Conservation (phyloP, 1,140 invertebrate genomes). For the Elymnias hypermnestra region DNA sequence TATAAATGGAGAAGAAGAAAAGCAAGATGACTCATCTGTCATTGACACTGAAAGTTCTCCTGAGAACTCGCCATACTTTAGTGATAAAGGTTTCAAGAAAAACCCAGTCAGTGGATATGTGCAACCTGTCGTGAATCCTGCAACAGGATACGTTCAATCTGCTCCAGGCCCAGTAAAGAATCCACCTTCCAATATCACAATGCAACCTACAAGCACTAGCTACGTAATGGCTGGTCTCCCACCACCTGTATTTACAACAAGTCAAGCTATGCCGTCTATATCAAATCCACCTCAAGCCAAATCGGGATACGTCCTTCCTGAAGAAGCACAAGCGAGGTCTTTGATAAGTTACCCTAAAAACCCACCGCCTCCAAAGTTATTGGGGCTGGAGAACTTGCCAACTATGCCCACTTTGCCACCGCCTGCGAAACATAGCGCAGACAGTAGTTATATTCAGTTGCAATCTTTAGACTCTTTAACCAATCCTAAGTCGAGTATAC, state of each 20-base stretch:
- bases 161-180: constrained; percentile 35
- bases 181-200: constrained; percentile 22
- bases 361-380: constrained; percentile 37
- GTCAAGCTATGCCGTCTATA: constrained; percentile 25
- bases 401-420: constrained; percentile 59
- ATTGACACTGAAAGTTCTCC: constrained; percentile 40
- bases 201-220: constrained; percentile 50
- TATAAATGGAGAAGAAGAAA: constrained; percentile 36
- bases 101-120: constrained; percentile 51
- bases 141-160: constrained; percentile 48
- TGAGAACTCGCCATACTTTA: constrained; percentile 44
- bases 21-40: constrained; percentile 40
- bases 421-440: constrained; percentile 42
- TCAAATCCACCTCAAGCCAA: constrained; percentile 34
- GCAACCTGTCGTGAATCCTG: constrained; percentile 43
- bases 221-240: constrained; percentile 60
- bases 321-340: constrained; percentile 44
- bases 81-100: constrained; percentile 47
- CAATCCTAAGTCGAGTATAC: constrained; percentile 51
- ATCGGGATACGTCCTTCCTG: constrained; percentile 52
- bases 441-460: constrained; percentile 62
- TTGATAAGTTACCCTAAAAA: constrained; percentile 43
- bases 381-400: constrained; percentile 64
- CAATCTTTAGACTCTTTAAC: constrained; percentile 57
- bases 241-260: constrained; percentile 51